phyloP scores from a whole-genome alignment of 2,888 invertebrate species.

The Coenonympha glycerion region DNA sequence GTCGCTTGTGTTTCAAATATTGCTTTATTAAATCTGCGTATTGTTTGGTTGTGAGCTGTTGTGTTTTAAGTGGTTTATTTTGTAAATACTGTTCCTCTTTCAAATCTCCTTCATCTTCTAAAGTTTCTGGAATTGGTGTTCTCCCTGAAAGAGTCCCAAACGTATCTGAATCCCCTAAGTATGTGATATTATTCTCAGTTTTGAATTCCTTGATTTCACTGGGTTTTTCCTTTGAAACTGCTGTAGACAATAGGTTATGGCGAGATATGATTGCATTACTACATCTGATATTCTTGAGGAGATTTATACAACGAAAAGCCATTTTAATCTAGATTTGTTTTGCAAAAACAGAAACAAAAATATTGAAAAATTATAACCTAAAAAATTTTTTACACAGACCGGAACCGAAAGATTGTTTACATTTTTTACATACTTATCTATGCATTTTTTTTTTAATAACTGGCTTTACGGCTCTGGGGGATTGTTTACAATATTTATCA shows the following conservation, averaged over 20 bases:
- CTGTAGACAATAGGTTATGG: slow-evolving; percentile 36
- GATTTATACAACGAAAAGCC: slow-evolving; percentile 45
- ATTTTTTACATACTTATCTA: too few relatives aligned
- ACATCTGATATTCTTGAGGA: slow-evolving; percentile 39
- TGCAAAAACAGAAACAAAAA: background rate
- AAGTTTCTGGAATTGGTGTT: slow-evolving; percentile 35
- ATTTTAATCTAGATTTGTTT: slow-evolving; percentile 27
- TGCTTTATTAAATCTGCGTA: slow-evolving; percentile 84
- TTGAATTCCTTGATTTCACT: slow-evolving; percentile 40
- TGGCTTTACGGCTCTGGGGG: too few relatives aligned
- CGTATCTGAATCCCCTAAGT: slow-evolving; percentile 72
- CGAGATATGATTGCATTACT: slow-evolving; percentile 32
- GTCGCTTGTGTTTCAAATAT: slow-evolving; percentile 77
- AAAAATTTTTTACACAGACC: too few relatives aligned
- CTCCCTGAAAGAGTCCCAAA: slow-evolving; percentile 70
- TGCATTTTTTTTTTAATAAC: too few relatives aligned
- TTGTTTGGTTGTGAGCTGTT: slow-evolving; percentile 77
- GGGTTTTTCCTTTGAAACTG: slow-evolving; percentile 32
- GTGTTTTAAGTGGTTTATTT: slow-evolving; percentile 64
- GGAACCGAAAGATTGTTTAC: too few relatives aligned
- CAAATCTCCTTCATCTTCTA: slow-evolving; percentile 75
- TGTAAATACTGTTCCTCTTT: slow-evolving; percentile 76
- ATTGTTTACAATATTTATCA: too few relatives aligned
- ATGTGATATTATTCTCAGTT: slow-evolving; percentile 50
- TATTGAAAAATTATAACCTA: too few relatives aligned